These are phyloP conservation scores for Loxodonta africana DNA, from an alignment of 2,113 vertebrate species.

Conservation along the genomic window DNA sequence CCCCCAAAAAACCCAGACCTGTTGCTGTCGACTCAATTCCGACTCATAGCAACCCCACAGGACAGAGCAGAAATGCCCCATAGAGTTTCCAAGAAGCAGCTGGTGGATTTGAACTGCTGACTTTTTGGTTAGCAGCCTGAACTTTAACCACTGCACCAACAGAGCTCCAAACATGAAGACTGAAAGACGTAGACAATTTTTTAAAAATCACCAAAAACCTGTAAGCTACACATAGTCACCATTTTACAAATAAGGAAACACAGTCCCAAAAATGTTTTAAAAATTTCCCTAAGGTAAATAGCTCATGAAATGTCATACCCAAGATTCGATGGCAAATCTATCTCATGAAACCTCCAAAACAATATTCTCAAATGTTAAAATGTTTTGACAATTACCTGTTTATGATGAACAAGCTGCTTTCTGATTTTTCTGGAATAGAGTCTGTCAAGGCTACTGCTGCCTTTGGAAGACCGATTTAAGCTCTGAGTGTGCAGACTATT, in stretches of 20 bases:
- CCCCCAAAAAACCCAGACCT: too few relatives aligned
- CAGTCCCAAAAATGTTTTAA: neutral
- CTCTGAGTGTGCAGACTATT: constrained; percentile 98
- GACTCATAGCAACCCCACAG: too few relatives aligned
- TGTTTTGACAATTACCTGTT: constrained; percentile 94
- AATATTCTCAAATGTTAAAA: constrained; percentile 35
- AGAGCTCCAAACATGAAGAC: neutral
- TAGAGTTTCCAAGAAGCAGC: too few relatives aligned
- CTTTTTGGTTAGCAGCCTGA: too few relatives aligned
- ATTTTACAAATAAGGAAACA: constrained; percentile 34
- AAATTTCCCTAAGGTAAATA: neutral
- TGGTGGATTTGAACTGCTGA: too few relatives aligned
- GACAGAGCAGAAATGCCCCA: too few relatives aligned
- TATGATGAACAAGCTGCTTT: constrained; percentile 99
- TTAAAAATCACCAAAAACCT: constrained; percentile 16
- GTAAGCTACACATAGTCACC: neutral
- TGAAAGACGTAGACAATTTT: neutral
- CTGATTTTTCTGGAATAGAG: constrained; percentile 99
- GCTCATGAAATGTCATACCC: neutral
- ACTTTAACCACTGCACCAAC: too few relatives aligned
- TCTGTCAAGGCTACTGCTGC: constrained; percentile 97
- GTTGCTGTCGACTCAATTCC: too few relatives aligned
- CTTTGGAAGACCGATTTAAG: constrained; percentile 95
- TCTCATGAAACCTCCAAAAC: neutral
- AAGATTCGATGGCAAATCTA: neutral